Evolutionary conservation across 2,113 vertebrate genomes (phyloP).

Genomic region (Myanophis thanlyinensis): DNA sequence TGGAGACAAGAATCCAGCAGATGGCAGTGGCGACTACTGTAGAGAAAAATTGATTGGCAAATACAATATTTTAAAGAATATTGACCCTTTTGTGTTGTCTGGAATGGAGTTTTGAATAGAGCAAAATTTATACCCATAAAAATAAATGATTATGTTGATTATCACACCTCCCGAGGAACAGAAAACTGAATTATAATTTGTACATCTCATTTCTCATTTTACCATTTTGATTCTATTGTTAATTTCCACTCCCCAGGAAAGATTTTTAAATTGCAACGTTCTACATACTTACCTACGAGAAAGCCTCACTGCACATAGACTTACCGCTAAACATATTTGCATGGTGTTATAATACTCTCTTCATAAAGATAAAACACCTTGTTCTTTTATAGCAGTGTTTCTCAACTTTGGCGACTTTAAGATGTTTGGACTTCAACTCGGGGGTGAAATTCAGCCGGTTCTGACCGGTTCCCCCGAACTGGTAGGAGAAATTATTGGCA

Average conservation of each 20-base stretch:
- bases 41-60: slow-evolving; percentile 76
- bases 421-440: too few relatives aligned
- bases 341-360: background rate
- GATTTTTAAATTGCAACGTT: background rate
- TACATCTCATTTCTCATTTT: background rate
- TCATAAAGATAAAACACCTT: background rate
- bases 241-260: background rate
- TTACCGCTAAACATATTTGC: background rate
- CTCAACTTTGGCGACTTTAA: too few relatives aligned
- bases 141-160: slow-evolving; percentile 74
- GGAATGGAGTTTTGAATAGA: slow-evolving; percentile 74
- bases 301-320: background rate
- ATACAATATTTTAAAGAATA: slow-evolving; percentile 68
- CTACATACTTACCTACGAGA: background rate
- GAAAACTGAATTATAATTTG: background rate
- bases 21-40: slow-evolving; percentile 88
- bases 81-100: slow-evolving; percentile 70
- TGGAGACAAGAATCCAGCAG: slow-evolving; percentile 87
- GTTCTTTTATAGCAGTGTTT: too few relatives aligned
- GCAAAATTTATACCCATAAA: slow-evolving; percentile 77
- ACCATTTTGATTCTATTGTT: slow-evolving; percentile 11
- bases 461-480: too few relatives aligned
- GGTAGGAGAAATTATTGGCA: too few relatives aligned
- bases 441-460: too few relatives aligned
- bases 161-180: slow-evolving; percentile 71